Conservation (phyloP, 2,888 invertebrate genomes). For the Watsonalla binaria region DNA sequence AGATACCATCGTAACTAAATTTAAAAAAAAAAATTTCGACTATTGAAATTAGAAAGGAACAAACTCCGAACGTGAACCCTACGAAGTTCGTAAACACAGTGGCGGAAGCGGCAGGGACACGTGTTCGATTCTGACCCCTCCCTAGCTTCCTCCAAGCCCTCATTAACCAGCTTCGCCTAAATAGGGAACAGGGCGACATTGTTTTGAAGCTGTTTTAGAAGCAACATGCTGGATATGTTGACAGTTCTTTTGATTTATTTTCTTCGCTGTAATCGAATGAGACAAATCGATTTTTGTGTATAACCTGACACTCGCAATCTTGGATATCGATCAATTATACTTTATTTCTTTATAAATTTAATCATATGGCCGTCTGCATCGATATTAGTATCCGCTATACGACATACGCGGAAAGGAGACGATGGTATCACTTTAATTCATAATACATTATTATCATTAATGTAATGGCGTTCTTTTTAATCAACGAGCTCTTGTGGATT, state of each 20-base stretch:
- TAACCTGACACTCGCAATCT: no score
- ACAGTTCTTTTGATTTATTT: conserved; percentile 24
- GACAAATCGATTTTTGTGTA: no score
- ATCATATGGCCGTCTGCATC: neutral
- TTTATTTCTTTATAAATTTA: no score
- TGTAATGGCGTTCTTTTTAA: no score
- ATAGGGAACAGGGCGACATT: conserved; percentile 24
- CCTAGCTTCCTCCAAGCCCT: conserved; percentile 35
- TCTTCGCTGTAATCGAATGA: neutral
- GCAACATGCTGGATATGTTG: conserved; percentile 16
- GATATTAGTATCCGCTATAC: neutral
- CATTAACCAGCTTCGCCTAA: conserved; percentile 40
- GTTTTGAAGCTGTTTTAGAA: conserved; percentile 19
- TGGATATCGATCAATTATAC: no score
- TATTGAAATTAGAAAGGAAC: neutral
- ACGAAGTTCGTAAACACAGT: conserved; percentile 27
- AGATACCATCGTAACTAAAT: neutral
- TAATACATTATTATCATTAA: no score
- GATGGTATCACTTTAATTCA: neutral
- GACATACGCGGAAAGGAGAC: neutral
- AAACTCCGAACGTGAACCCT: conserved; percentile 2
- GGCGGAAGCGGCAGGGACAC: conserved; percentile 52
- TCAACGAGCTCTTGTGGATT: no score
- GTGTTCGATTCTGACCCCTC: conserved; percentile 48
- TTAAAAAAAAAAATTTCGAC: neutral